phyloP scores from a whole-genome alignment of 2,888 invertebrate genomes.

The Ectemnius cavifrons region DNA sequence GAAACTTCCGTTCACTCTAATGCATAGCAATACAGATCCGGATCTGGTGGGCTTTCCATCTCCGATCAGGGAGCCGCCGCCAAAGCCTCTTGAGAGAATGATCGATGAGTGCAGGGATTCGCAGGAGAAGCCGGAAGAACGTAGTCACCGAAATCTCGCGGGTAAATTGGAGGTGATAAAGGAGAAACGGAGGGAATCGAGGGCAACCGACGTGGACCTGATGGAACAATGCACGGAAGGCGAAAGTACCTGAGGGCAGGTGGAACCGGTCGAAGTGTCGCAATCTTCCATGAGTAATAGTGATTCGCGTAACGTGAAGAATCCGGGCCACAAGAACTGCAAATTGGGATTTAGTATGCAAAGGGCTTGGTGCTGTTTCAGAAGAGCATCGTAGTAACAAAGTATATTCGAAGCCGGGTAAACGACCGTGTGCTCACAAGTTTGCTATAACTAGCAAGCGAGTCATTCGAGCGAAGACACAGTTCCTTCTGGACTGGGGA shows the following conservation, averaged over 20 bases:
- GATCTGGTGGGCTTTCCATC: conserved; percentile 80
- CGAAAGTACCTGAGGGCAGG: conserved; percentile 71
- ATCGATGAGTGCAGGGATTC: conserved; percentile 28
- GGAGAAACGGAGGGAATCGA: conserved; percentile 49
- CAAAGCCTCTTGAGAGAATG: conserved; percentile 24
- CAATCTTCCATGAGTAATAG: conserved; percentile 53
- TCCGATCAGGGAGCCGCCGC: conserved; percentile 48
- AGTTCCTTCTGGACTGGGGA: no score
- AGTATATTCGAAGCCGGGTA: neutral
- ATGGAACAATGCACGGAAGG: conserved; percentile 70
- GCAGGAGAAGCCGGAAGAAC: conserved; percentile 44
- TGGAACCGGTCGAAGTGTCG: conserved; percentile 66
- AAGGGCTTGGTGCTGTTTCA: conserved; percentile 80
- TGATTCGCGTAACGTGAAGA: conserved; percentile 56
- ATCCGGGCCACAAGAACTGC: conserved; percentile 60
- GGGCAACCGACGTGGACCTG: conserved; percentile 65
- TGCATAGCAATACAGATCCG: conserved; percentile 85
- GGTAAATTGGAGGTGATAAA: conserved; percentile 45
- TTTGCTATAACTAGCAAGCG: no score
- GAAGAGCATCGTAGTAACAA: conserved; percentile 74
- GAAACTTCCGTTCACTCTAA: conserved; percentile 89
- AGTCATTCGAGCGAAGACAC: no score
- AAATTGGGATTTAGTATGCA: conserved; percentile 79
- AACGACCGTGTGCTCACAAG: neutral
- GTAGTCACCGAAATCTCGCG: conserved; percentile 34